Evolutionary conservation across 2,797 vertebrate species (phyloP).

Genomic region (Parambassis ranga): DNA sequence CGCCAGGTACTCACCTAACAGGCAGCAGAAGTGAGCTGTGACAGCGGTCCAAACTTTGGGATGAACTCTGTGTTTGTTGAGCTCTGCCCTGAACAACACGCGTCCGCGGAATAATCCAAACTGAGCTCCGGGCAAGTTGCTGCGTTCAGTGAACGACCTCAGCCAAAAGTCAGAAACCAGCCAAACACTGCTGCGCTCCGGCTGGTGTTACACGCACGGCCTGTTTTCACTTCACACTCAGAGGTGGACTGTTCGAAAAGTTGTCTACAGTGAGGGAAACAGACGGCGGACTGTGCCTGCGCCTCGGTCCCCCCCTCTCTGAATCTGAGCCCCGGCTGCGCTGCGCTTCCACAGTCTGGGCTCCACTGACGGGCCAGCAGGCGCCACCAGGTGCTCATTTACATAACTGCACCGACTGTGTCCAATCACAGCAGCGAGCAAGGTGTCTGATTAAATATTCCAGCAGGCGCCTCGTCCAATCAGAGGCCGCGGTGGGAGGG

Average conservation of each 20-base stretch:
- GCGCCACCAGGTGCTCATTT: slow-evolving; percentile 86
- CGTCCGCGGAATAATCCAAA: slow-evolving; percentile 50
- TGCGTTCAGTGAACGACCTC: slow-evolving; percentile 33
- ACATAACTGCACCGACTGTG: slow-evolving; percentile 79
- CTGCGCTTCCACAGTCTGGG: slow-evolving; percentile 40
- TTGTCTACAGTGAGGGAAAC: neutral
- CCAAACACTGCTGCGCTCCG: neutral
- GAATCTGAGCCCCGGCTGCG: slow-evolving; percentile 12
- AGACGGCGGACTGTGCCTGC: neutral
- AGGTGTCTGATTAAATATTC: slow-evolving; percentile 75
- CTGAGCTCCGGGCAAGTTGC: slow-evolving; percentile 10
- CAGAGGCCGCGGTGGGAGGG: slow-evolving; percentile 55
- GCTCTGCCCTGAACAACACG: neutral
- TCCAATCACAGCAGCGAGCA: slow-evolving; percentile 75
- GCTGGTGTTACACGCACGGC: neutral
- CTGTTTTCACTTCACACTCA: neutral
- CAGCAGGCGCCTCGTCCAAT: slow-evolving; percentile 65
- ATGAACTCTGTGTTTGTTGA: neutral
- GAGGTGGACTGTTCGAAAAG: neutral
- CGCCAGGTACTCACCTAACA: slow-evolving; percentile 71
- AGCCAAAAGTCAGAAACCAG: slow-evolving; percentile 46
- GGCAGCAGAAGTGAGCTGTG: slow-evolving; percentile 34
- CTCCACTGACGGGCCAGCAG: slow-evolving; percentile 58
- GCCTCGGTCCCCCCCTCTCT: neutral
- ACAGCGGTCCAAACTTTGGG: slow-evolving; percentile 47